Conservation (phyloP, 2,113 vertebrate species). For the Saguinus midas region DNA sequence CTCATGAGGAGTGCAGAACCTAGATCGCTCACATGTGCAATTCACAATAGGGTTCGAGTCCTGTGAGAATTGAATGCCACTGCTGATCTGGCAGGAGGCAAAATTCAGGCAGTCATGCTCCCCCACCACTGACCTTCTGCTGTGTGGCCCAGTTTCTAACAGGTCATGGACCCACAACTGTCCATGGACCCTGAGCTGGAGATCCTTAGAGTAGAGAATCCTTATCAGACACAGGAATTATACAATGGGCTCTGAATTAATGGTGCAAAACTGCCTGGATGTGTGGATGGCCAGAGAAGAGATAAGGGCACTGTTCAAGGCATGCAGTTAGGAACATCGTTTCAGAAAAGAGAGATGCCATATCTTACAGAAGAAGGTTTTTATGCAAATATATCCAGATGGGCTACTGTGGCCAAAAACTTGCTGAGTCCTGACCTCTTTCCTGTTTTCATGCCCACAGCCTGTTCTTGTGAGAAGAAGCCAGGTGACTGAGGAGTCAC, state of each 20-base stretch:
- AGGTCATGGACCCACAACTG: no score
- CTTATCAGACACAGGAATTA: background rate
- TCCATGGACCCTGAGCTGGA: no score
- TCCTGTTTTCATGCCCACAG: background rate
- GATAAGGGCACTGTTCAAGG: background rate
- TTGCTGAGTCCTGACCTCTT: background rate
- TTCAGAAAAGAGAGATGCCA: background rate
- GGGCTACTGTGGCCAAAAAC: background rate
- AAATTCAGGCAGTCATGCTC: no score
- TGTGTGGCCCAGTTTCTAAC: no score
- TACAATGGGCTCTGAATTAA: background rate
- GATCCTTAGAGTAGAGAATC: background rate
- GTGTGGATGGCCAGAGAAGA: background rate
- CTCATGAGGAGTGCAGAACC: no score
- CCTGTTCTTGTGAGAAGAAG: background rate
- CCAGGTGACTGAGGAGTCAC: no score
- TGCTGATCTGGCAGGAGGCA: no score
- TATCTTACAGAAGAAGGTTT: background rate
- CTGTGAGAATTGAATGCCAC: no score
- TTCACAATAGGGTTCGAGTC: no score
- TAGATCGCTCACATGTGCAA: fast-evolving
- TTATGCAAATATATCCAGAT: background rate
- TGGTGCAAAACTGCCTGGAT: background rate
- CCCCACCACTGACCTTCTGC: no score
- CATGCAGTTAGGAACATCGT: background rate